Conservation (phyloP, 23 tunicate species). For the Pegea sp. region DNA sequence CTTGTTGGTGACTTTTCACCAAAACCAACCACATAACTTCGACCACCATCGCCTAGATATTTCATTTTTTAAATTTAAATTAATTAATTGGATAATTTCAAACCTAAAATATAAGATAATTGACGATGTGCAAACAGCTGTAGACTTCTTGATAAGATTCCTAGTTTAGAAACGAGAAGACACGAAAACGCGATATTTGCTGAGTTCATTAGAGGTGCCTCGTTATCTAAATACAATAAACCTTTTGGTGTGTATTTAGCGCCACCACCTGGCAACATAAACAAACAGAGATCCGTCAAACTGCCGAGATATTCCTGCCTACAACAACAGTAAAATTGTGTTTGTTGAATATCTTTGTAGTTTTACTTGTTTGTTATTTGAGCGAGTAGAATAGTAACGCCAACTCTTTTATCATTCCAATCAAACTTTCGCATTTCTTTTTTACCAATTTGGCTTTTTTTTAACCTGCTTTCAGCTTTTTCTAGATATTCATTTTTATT, state of each 20-base stretch:
- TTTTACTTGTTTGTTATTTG: constrained; percentile 61
- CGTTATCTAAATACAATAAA: constrained; percentile 27
- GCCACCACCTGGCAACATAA: constrained; percentile 33
- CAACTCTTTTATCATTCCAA: constrained; percentile 87
- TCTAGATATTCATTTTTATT: constrained; percentile 14
- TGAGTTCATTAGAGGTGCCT: constrained; percentile 40
- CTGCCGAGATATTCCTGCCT: constrained; percentile 19
- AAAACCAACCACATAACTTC: constrained; percentile 77
- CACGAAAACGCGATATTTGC: constrained; percentile 63
- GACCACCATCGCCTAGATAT: constrained; percentile 57
- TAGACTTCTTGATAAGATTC: constrained; percentile 25
- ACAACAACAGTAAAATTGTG: constrained; percentile 2
- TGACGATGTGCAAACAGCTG: constrained; percentile 53
- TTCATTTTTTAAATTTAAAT: not conserved
- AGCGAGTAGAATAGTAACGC: constrained; percentile 46
- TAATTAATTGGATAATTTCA: not conserved
- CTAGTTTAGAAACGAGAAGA: constrained; percentile 50
- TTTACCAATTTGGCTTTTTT: constrained; percentile 6
- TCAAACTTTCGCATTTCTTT: constrained; percentile 10
- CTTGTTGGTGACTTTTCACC: constrained; percentile 64
- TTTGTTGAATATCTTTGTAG: not conserved
- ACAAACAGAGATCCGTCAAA: constrained; percentile 33
- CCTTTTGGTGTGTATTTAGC: constrained; percentile 77
- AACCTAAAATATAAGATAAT: constrained; percentile 68
- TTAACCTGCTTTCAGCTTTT: constrained; percentile 15